These are phyloP conservation scores for Labroides dimidiatus DNA, from an alignment of 2,797 vertebrate species.

Conservation along the genomic window DNA sequence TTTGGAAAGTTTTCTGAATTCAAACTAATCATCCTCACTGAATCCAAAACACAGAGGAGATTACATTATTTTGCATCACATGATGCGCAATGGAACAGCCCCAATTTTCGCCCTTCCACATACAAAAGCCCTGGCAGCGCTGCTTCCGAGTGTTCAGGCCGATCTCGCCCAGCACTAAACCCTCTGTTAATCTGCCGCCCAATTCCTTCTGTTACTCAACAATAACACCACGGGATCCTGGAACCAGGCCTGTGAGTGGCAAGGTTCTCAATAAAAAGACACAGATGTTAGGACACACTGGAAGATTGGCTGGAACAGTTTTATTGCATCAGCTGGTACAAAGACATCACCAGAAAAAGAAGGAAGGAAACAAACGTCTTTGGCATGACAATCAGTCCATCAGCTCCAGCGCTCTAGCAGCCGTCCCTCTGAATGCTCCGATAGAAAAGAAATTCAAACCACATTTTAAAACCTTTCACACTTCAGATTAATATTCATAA, in stretches of 20 bases:
- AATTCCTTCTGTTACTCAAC: constrained; percentile 68
- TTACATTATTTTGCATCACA: constrained; percentile 64
- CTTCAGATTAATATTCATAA: constrained; percentile 47
- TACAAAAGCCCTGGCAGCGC: constrained; percentile 54
- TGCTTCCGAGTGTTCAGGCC: constrained; percentile 39
- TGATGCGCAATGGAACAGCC: constrained; percentile 48
- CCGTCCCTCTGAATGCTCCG: constrained; percentile 43
- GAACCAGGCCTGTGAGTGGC: constrained; percentile 50
- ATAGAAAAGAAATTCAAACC: constrained; percentile 66
- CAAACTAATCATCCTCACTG: constrained; percentile 31
- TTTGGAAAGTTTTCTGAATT: constrained; percentile 45
- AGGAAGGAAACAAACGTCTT: constrained; percentile 38
- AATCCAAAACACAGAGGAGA: constrained; percentile 57
- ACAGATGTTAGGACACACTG: constrained; percentile 69
- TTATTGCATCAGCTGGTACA: constrained; percentile 79
- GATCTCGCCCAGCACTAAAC: constrained; percentile 64
- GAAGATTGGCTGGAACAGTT: constrained; percentile 61
- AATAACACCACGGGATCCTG: constrained; percentile 65
- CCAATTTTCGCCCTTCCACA: constrained; percentile 35
- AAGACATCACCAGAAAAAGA: constrained; percentile 64
- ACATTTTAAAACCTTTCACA: constrained; percentile 62
- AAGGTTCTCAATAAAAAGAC: constrained; percentile 51
- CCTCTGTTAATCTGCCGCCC: constrained; percentile 72
- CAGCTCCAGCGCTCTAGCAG: constrained; percentile 46
- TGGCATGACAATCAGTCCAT: constrained; percentile 52